A percentile compares a stretch with the other conserved stretches of the same genome.
Conservation (phyloP, 2,113 vertebrate species). For the Gallinago undulata region DNA sequence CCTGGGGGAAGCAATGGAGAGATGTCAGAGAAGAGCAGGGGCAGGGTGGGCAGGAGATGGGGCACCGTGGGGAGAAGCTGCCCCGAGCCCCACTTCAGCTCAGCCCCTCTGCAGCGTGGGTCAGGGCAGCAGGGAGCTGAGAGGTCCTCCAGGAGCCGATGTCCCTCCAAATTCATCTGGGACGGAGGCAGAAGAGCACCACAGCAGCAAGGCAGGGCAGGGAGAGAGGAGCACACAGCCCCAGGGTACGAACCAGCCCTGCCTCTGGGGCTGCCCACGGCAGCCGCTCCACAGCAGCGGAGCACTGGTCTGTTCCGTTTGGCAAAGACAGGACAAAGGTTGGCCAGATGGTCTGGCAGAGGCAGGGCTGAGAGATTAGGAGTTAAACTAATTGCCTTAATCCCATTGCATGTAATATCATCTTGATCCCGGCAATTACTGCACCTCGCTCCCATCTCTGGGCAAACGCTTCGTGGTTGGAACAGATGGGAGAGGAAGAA, state of each 20-base stretch:
- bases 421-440: constrained; percentile 43
- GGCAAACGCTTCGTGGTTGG: not conserved
- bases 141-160: not conserved
- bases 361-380: constrained; percentile 27
- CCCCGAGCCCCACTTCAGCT: not conserved
- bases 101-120: too few species aligned
- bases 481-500: constrained; percentile 21
- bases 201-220: not conserved
- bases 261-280: not conserved
- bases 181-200: not conserved
- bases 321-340: not conserved
- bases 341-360: constrained; percentile 51
- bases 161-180: not conserved
- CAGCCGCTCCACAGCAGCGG: fast-evolving
- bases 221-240: not conserved
- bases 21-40: not conserved
- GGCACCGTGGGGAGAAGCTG: not conserved
- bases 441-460: not conserved
- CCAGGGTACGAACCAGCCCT: fast-evolving
- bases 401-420: constrained; percentile 36
- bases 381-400: constrained; percentile 62
- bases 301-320: not conserved
- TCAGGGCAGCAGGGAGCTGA: not conserved
- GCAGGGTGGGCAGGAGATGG: not conserved
- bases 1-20: constrained; percentile 64